A percentile compares a stretch with the other conserved stretches of the same genome.
Evolutionary conservation across 2,113 vertebrate genomes (phyloP).

Genomic region (Campylomormyrus tamandua): DNA sequence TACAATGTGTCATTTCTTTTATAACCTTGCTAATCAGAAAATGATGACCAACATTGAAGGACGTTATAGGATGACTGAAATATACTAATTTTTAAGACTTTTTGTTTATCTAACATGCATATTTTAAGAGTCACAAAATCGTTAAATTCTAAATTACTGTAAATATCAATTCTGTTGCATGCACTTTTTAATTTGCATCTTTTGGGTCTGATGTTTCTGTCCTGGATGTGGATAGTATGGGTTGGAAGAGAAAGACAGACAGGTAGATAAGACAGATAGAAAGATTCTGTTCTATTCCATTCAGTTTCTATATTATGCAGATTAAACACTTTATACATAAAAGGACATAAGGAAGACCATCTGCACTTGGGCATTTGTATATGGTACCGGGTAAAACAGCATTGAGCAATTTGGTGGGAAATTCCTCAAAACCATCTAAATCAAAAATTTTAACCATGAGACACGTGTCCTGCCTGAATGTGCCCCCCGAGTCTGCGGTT

Average conservation of each 20-base stretch:
- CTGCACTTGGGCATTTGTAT: background rate
- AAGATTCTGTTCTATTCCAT: background rate
- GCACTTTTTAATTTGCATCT: background rate
- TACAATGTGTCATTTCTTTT: background rate
- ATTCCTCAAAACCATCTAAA: background rate
- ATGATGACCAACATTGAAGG: background rate
- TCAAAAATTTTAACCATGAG: background rate
- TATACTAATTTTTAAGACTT: background rate
- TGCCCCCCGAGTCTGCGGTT: background rate
- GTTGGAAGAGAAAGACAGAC: background rate
- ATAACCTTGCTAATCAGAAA: background rate
- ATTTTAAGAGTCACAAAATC: background rate
- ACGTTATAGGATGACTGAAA: background rate
- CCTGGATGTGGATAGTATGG: background rate
- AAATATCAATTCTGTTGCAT: background rate
- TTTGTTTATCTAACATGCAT: background rate
- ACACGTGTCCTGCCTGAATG: background rate
- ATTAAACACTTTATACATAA: background rate
- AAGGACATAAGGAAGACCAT: background rate
- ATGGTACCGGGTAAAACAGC: background rate
- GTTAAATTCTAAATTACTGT: background rate
- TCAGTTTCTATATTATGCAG: background rate
- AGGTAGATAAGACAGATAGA: background rate
- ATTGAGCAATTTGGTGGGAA: background rate
- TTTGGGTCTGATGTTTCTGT: background rate